Evolutionary conservation across 2,888 invertebrate species (phyloP), one percentile per base, ranked within the genome.

Genomic region (Drosophila austrosaltans): DNA sequence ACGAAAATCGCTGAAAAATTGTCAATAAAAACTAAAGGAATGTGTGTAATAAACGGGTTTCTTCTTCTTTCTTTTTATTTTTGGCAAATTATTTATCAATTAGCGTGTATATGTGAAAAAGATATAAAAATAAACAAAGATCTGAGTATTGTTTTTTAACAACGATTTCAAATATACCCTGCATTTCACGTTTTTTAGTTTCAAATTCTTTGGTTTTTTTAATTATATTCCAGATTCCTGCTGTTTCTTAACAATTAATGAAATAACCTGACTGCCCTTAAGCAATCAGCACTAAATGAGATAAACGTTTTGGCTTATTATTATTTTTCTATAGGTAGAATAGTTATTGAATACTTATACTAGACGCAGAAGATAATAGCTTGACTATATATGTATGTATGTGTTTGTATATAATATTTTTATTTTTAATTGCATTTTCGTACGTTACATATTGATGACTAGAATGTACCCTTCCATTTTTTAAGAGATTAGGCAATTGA

Each of bases 1-100:
- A 48, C 48, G 48, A 48, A 48, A 48, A 48, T 48, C 10, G 48
- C 22, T 3, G 10, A 48, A 22, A 48, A 48, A 48, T 16, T 16
- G 42, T 16, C 16, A 2, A 48, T 8, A 48, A 48, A 10, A 10
- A 10, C 22, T 25, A 25, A 10, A 48, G 48, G 48, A 48, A 62
- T 30, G 40, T 32, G 8, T 30, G 54, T 30, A 54, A 28, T 16
- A 22, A 12, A 39, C 10, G 2, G 22, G 57, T 22, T n/a, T 39
- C 1, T 25, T 48, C 3, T 48, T 25, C 25, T 48, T 22, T 44
- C 69, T 80, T 79, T 74, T 82, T 16, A 16, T 68, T 62, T 57
- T 36, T 8, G 36, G 8, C 66, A 72, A 71, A 66, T 63, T 66
- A 75, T 86, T 71, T 72, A 77, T 77, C 69, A 78, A 69, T 75